Base-by-base conservation (phyloP, 2,888 invertebrate species). In the Drosophila niveifrons region DNA sequence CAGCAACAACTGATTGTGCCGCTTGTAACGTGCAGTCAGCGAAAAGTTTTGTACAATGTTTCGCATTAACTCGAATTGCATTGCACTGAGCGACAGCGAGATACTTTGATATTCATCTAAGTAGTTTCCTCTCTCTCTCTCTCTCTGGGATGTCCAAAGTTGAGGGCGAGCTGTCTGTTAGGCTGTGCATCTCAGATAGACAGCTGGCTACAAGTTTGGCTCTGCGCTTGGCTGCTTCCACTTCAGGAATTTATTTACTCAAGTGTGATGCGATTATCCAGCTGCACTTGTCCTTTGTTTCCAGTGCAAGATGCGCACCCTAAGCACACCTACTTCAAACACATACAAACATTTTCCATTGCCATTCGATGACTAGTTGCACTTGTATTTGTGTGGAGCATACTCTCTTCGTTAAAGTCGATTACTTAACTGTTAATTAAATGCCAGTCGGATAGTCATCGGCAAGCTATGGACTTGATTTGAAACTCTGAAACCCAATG, bases 191-290 rank as follows among this genome's bases (percentile, higher is more conserved):
- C 36, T 39, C 34, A 15, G 46, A 64, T 62, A 68, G 50, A 56
- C 62, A 64, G 53, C 64, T 52, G 58, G 66, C 52, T 64, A 67
- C 71, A 78, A 75, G 74, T 72, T 72, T 52, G 76, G 53, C 18
- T 63, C 39, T 53, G 11, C 29, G 57, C 53, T 43, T 67, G 67
- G 57, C 57, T 74, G 64, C 73, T 80, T 85, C 74, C 86, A 82
- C 83, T 89, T 85, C 69, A 85, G 78, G 69, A 85, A 89, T 82
- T 78, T 88, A 85, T 85, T 89, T 85, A 88, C 86, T 89, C 78
- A 82, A 85, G 85, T 89, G 89, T 88, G 86, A 88, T 85, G 86
- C 68, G 85, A 85, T 85, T 85, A 89, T 85, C 80, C 66, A 68
- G 61, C 67, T 89, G 89, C 86, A 88, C 69, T 89, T 82, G 74